Conservation (phyloP, 2,797 vertebrate species). For the Melanotaenia maccullochi region DNA sequence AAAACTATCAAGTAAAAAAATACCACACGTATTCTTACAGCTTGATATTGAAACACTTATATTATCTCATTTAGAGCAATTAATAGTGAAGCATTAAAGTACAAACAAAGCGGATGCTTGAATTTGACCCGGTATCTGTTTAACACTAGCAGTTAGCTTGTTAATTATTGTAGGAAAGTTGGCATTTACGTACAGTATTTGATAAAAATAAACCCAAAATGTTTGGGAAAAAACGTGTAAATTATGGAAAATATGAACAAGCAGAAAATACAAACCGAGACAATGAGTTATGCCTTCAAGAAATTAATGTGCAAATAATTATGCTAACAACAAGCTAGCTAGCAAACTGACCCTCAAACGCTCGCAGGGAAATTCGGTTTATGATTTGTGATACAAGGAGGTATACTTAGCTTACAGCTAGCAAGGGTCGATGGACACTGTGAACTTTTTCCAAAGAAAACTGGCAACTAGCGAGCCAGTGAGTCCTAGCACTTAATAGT, state of each 20-base stretch:
- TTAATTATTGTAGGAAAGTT: conserved; percentile 23
- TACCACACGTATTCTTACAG: conserved; percentile 2
- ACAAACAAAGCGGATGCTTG: conserved; percentile 22
- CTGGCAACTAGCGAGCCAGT: conserved; percentile 19
- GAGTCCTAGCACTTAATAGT: conserved; percentile 26
- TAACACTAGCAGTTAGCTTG: conserved; percentile 33
- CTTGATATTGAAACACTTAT: conserved; percentile 26
- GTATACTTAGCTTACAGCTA: conserved; percentile 23
- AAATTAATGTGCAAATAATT: conserved; percentile 71
- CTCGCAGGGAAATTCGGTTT: conserved; percentile 36
- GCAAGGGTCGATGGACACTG: conserved; percentile 21
- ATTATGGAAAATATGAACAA: conserved; percentile 7
- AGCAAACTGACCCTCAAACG: conserved; percentile 43
- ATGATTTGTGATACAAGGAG: conserved; percentile 31
- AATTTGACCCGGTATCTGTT: conserved; percentile 34
- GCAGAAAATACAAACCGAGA: conserved; percentile 28
- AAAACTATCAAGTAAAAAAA: conserved; percentile 16
- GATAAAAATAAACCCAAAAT: background rate
- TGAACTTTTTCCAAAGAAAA: conserved; percentile 32
- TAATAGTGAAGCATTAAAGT: conserved; percentile 27
- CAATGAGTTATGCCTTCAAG: conserved; percentile 58
- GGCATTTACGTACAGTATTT: conserved; percentile 19
- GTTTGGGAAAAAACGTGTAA: background rate
- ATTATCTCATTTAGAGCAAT: conserved; percentile 25
- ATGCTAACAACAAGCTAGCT: conserved; percentile 77